Conservation (phyloP, 1,140 invertebrate species). For the Cotesia glomerata region DNA sequence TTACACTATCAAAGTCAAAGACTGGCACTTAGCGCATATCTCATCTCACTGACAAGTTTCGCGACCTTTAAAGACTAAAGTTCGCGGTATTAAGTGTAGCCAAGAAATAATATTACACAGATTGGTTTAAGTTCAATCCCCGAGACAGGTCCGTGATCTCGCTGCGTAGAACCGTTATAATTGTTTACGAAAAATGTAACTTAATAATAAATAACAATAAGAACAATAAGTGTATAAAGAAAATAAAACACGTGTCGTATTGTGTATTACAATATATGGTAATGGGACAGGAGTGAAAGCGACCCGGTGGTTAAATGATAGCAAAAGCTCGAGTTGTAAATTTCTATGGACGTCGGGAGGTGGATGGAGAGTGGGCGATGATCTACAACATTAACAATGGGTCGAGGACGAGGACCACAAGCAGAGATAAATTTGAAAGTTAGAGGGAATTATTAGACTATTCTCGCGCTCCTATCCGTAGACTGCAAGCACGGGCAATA, state of each 20-base stretch:
- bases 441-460: slow-evolving; percentile 34
- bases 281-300: not conserved
- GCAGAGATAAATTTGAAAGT: slow-evolving; percentile 21
- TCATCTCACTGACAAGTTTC: slow-evolving; percentile 42
- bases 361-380: slow-evolving; percentile 6
- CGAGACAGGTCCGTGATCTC: slow-evolving; percentile 10
- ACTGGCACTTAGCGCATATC: slow-evolving; percentile 21
- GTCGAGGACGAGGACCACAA: not conserved
- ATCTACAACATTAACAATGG: not conserved
- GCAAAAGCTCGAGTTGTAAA: slow-evolving; percentile 59
- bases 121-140: slow-evolving; percentile 47
- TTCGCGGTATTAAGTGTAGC: slow-evolving; percentile 55
- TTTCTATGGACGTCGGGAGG: slow-evolving; percentile 44
- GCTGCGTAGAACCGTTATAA: not conserved
- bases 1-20: slow-evolving; percentile 19
- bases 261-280: slow-evolving; percentile 36
- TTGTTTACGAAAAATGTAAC: not conserved
- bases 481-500: too few relatives aligned
- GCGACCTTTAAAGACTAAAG: slow-evolving; percentile 60
- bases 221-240: not conserved
- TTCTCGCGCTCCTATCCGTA: slow-evolving; percentile 7
- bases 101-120: slow-evolving; percentile 44
- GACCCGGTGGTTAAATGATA: slow-evolving; percentile 58
- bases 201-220: not conserved
- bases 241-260: slow-evolving; percentile 37